Evolutionary conservation across 2,888 invertebrate genomes (phyloP), one percentile per base, ranked within the genome.

Genomic region (Campopleginae sp.): DNA sequence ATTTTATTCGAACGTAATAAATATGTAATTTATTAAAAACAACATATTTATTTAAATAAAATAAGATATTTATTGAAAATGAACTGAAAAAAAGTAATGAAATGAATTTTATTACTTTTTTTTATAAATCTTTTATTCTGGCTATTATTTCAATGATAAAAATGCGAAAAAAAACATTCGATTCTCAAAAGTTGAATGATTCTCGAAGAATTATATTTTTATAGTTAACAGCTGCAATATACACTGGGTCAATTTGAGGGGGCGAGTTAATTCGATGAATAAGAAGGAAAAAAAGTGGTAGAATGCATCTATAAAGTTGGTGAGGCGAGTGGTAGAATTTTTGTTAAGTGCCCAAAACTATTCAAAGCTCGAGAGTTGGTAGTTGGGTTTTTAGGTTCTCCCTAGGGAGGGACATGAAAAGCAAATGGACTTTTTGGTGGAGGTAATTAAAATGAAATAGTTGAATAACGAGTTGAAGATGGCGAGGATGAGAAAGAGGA

Each of bases 381-480:
- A 8, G 58, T 14, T 4, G n/a, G n/a, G 58, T 58, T 58, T 58
- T 58, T 27, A 58, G 23, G 27, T 58, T 27, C 23, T 19, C 19
- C n/a, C n/a, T 8, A 51, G 1, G 27, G 27, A 12, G 27, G 1
- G 14, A 58, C 27, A 27, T 27, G 6, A 58, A 58, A 27, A 58
- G 58, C 58, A 23, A 58, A 46, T 46, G 46, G 8, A 23, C 8
- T 8, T 31, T 48, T 1, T 48, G 19, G n/a, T 1, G 2, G 19
- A 38, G 10, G 46, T 44, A 46, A 44, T 46, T 19, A 68, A 44
- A 10, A 75, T 42, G n/a, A 23, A 46, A 31, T 63, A 46, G 46
- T 19, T 31, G 31, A 46, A 33, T 65, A 27, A 79, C 51, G 31
- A 66, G 23, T 44, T 42, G 10, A 54, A 54, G 12, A 58, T 58